Evolutionary conservation across 1,140 invertebrate genomes (phyloP), one percentile per base, ranked within the genome.

Genomic region (Cydia amplana): DNA sequence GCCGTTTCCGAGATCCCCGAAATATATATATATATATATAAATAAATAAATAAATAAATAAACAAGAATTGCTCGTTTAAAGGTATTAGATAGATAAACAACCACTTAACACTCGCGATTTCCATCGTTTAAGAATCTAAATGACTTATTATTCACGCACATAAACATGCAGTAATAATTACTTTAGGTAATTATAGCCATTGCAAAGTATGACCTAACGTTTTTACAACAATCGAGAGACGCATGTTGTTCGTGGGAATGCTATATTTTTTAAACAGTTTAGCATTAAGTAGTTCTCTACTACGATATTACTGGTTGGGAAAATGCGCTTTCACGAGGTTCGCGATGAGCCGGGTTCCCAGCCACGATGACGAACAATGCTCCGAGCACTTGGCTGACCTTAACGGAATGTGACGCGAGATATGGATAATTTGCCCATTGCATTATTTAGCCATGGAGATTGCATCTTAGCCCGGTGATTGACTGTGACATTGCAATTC

Each of bases 241-340:
- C 12, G 4, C 63, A 64, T 64, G 63, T 64, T 67, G 64, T 36
- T 32, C 64, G 64, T 67, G 64, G 64, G 64, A 67, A 67, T 78
- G 73, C 78, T 60, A 49, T 72, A 82, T 83, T 82, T 84, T 82
- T 79, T 82, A 79, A 80, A 81, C 77, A 84, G 79, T 78, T 77
- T 80, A 75, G 79, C 79, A 80, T 78, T 82, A 79, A 80, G 77
- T 78, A 70, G 74, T 76, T 67, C 78, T 76, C 78, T 81, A 77
- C 74, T 81, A 83, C 67, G 55, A n/a, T 67, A 65, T n/a, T 32
- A 67, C 46, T 82, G 74, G 78, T 77, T 85, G 84, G 82, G 87
- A 90, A 88, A 83, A 81, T 77, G 79, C 85, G 86, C 88, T 90
- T 90, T 90, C 88, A 83, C 88, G 82, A 46, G 77, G 80, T 80